Evolutionary conservation across 2,888 invertebrate species (phyloP).

Genomic region (Microdon myrmicae): DNA sequence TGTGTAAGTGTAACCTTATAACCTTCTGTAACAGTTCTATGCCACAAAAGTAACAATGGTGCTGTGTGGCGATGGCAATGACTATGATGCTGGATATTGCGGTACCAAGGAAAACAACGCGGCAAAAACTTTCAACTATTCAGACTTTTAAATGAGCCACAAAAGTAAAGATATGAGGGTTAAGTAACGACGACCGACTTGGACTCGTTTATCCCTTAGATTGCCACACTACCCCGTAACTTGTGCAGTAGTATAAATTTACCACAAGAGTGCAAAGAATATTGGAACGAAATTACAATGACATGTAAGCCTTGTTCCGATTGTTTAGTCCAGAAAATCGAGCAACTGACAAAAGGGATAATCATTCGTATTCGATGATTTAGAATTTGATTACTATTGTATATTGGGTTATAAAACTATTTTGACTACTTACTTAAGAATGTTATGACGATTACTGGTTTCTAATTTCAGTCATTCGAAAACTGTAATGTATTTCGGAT

Average conservation of each 20-base stretch:
- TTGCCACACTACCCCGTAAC: slow-evolving; percentile 7
- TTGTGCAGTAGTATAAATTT: slow-evolving; percentile 27
- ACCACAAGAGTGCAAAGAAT: slow-evolving; percentile 46
- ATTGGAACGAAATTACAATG: slow-evolving; percentile 45
- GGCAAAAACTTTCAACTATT: slow-evolving; percentile 50
- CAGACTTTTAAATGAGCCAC: slow-evolving; percentile 53
- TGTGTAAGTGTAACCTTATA: slow-evolving; percentile 55
- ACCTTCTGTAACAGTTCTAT: slow-evolving; percentile 53
- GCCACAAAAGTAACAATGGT: slow-evolving; percentile 33
- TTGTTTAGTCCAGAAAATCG: no score
- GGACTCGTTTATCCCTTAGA: slow-evolving; percentile 29
- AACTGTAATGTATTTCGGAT: no score
- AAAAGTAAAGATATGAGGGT: slow-evolving; percentile 53
- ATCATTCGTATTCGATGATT: no score
- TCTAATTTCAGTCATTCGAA: no score
- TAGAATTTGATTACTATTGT: no score
- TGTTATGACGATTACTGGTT: no score
- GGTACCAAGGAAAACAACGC: slow-evolving; percentile 10
- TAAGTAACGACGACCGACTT: slow-evolving; percentile 51
- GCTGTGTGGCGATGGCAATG: slow-evolving; percentile 5
- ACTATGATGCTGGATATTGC: neutral
- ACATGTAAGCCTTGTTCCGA: slow-evolving; percentile 43
- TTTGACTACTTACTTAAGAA: no score
- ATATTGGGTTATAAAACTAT: no score
- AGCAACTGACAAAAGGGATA: no score